Conservation (phyloP, 2,888 invertebrate genomes). For the Catocala fraxini region DNA sequence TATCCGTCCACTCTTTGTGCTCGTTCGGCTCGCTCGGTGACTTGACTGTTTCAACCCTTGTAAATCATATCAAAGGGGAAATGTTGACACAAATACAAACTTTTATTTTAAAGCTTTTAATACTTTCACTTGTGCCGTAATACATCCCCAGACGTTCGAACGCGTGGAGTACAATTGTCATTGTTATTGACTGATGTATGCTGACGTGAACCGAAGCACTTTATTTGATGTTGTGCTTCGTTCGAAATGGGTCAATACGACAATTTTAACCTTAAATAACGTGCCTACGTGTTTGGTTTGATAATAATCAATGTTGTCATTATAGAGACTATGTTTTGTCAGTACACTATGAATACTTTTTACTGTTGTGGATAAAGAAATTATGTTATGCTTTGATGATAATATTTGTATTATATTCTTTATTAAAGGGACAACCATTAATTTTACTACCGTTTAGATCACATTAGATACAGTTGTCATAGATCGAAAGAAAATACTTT, state of each 20-base stretch:
- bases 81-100: conserved; percentile 55
- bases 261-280: conserved; percentile 3
- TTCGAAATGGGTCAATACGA: background rate
- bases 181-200: conserved; percentile 14
- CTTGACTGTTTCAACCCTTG: conserved; percentile 64
- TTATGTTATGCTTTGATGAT: too few relatives aligned
- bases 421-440: too few relatives aligned
- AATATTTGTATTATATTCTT: too few relatives aligned
- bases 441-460: too few relatives aligned
- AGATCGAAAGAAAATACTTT: too few relatives aligned
- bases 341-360: background rate
- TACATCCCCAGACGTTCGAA: conserved; percentile 16
- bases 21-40: conserved; percentile 55
- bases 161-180: conserved; percentile 21
- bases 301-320: conserved; percentile 3
- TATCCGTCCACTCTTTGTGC: conserved; percentile 71
- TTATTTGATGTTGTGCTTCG: conserved; percentile 15
- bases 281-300: conserved; percentile 2
- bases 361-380: background rate
- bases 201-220: conserved; percentile 6
- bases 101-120: conserved; percentile 49
- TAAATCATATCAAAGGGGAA: conserved; percentile 57
- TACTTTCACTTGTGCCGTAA: conserved; percentile 27
- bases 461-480: too few relatives aligned
- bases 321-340: background rate